Conservation (phyloP, 2,797 vertebrate genomes). For the Rhynchonycteris naso region DNA sequence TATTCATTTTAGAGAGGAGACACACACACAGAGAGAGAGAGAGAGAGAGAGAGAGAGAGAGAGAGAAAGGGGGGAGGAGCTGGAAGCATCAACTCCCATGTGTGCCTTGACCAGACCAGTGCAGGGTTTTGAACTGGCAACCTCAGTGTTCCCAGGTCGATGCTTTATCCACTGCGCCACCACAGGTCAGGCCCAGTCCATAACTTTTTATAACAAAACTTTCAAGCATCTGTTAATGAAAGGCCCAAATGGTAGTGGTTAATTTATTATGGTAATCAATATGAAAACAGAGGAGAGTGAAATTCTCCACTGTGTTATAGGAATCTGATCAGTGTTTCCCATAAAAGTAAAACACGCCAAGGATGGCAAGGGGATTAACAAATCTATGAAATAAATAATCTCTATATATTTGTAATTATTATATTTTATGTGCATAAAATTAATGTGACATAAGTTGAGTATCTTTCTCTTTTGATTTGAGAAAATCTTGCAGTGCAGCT, state of each 20-base stretch:
- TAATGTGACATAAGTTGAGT: not conserved
- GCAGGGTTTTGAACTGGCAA: too few species aligned
- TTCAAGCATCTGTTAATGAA: not conserved
- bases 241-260: not conserved
- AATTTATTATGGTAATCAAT: not conserved
- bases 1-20: too few species aligned
- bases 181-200: too few species aligned
- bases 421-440: not conserved
- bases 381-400: not conserved
- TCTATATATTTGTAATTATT: not conserved
- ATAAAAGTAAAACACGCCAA: not conserved
- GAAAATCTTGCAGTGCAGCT: not conserved
- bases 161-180: too few species aligned
- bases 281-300: not conserved
- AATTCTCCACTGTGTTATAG: not conserved
- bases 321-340: not conserved
- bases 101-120: too few species aligned
- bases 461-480: slow-evolving; percentile 16
- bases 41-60: too few species aligned
- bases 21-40: too few species aligned
- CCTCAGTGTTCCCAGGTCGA: too few species aligned
- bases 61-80: too few species aligned
- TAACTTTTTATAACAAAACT: not conserved
- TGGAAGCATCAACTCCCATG: too few species aligned
- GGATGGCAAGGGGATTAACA: not conserved